These are phyloP conservation scores for Eupithecia vulgata DNA, from an alignment of 2,888 invertebrate species.

Conservation along the genomic window DNA sequence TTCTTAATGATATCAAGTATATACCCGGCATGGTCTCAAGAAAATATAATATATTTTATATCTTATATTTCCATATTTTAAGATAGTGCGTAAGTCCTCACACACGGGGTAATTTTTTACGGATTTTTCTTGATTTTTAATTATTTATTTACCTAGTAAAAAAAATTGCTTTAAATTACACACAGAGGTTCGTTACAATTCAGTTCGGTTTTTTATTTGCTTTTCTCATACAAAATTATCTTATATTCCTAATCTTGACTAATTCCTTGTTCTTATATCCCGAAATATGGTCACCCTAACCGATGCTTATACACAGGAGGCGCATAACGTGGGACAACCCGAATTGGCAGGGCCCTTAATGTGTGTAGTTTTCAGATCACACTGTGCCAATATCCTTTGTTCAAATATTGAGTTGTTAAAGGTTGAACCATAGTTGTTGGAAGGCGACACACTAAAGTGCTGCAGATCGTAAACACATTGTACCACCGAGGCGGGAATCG, in stretches of 20 bases:
- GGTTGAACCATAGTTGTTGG: not conserved
- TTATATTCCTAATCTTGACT: not conserved
- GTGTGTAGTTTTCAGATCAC: constrained; percentile 68
- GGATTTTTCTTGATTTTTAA: not conserved
- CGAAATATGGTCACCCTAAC: constrained; percentile 43
- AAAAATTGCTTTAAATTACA: not conserved
- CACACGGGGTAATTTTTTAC: too few relatives aligned
- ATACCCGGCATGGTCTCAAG: too few relatives aligned
- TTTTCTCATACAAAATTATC: not conserved
- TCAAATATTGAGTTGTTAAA: constrained; percentile 44
- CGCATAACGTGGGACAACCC: constrained; percentile 68
- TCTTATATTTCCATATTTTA: too few relatives aligned
- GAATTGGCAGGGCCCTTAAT: constrained; percentile 62
- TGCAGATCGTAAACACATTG: too few relatives aligned
- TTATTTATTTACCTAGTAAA: not conserved
- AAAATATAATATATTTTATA: not conserved
- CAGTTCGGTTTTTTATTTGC: not conserved
- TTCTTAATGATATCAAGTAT: too few relatives aligned
- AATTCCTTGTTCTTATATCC: not conserved
- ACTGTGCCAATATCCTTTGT: constrained; percentile 52
- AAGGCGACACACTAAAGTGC: not conserved
- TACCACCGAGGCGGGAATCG: too few relatives aligned
- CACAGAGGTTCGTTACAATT: not conserved
- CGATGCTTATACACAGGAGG: constrained; percentile 58
- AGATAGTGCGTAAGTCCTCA: too few relatives aligned